These are phyloP conservation scores for Melolontha melolontha DNA, from an alignment of 2,888 invertebrate species.

Conservation along the genomic window DNA sequence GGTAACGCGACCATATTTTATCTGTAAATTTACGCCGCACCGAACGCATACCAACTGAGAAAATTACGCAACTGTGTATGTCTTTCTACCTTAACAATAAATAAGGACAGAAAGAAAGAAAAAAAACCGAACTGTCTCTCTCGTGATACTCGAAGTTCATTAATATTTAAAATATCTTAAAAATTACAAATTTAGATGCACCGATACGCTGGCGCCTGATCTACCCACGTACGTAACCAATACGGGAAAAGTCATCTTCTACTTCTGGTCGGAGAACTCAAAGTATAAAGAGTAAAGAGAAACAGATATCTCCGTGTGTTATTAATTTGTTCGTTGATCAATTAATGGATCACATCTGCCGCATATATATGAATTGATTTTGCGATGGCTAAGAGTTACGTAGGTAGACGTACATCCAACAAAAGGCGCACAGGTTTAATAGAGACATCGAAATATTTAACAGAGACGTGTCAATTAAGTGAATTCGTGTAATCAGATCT, in stretches of 20 bases:
- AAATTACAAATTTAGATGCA: slow-evolving; percentile 40
- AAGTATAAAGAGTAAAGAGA: slow-evolving; percentile 15
- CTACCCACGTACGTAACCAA: slow-evolving; percentile 39
- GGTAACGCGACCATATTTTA: slow-evolving; percentile 36
- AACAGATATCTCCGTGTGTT: slow-evolving; percentile 33
- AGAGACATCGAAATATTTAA: slow-evolving; percentile 35
- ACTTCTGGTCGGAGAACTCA: slow-evolving; percentile 11
- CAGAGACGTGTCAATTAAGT: slow-evolving; percentile 50
- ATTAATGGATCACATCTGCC: slow-evolving; percentile 39
- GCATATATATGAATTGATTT: slow-evolving; percentile 16
- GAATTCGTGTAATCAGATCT: slow-evolving; percentile 47
- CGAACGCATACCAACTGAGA: slow-evolving; percentile 29
- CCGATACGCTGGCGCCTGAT: slow-evolving; percentile 42
- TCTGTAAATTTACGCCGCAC: slow-evolving; percentile 35
- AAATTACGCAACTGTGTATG: slow-evolving; percentile 33
- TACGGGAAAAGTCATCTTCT: slow-evolving; percentile 31
- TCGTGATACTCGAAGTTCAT: slow-evolving; percentile 30
- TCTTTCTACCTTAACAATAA: slow-evolving; percentile 35
- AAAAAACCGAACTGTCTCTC: slow-evolving; percentile 11
- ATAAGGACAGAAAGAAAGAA: slow-evolving; percentile 7
- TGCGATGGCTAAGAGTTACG: slow-evolving; percentile 1
- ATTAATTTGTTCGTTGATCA: slow-evolving; percentile 44
- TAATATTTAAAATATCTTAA: slow-evolving; percentile 39
- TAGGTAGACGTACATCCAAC: slow-evolving; percentile 1
- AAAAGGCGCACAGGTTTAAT: slow-evolving; percentile 24